Evolutionary conservation across 2,888 invertebrate species (phyloP), one percentile per base, ranked within the genome.

Genomic region (Invenusta paracnida): DNA sequence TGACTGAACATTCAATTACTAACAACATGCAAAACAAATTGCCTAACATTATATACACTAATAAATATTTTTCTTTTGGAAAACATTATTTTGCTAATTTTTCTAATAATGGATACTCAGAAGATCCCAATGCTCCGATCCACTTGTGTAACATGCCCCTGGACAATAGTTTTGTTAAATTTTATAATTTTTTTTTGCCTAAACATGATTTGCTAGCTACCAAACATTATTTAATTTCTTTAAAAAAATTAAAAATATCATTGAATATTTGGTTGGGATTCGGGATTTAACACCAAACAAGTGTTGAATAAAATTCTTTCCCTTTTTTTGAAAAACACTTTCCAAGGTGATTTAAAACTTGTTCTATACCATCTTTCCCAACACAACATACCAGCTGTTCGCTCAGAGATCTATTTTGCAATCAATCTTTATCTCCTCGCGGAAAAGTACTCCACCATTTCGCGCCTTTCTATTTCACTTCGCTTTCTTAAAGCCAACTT

Each of bases 71-170:
- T 25, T 13, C 27, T 73, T 73, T 73, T 73, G 73, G 73, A 73
- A 73, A 73, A 73, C 73, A 73, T 73, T 73, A n/a, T 73, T 73
- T 23, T 73, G 17, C 2, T 73, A 23, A 73, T 73, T n/a, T 73
- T 73, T 73, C 73, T 73, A 48, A 73, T 73, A 73, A 73, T 73
- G 73, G 23, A 73, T 73, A 73, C 17, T 73, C 73, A 73, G 73
- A 73, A 73, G 73, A 73, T 73, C 73, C 82, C 82, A 82, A 82
- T 82, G 82, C 29, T 82, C n/a, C n/a, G n/a, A n/a, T n/a, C 82
- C 82, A 82, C 82, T 82, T 82, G 82, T 82, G 82, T 11, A 82
- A 82, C 82, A 82, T 82, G 82, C 73, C 73, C 73, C 17, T 73
- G 73, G 73, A 73, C 73, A 73, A 73, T 73, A 73, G 73, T 23